Conservation (phyloP, 2,113 vertebrate genomes). For the Noctilio leporinus region DNA sequence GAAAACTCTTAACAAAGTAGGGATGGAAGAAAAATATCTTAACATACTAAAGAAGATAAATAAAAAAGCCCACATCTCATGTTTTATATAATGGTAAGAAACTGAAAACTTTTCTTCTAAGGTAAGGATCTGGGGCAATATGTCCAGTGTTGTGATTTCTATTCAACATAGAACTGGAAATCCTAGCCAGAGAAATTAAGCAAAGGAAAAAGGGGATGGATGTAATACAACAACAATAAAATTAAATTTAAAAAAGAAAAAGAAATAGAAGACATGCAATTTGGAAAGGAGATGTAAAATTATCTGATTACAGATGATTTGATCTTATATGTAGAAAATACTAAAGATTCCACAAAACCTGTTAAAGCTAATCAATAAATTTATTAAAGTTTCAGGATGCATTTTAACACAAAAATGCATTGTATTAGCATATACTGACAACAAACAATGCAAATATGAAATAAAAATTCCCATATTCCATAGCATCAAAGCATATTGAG, state of each 20-base stretch:
- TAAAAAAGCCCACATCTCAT: not conserved
- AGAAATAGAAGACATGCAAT: not conserved
- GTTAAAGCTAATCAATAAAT: not conserved
- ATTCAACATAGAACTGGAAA: not conserved
- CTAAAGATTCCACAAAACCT: not conserved
- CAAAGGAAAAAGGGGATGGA: too few species aligned
- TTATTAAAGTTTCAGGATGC: not conserved
- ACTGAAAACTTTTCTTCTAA: not conserved
- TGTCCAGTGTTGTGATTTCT: not conserved
- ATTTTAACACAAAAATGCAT: not conserved
- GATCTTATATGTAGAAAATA: not conserved
- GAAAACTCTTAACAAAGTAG: not conserved
- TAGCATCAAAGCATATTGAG: too few species aligned
- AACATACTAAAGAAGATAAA: not conserved
- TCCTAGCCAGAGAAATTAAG: too few species aligned
- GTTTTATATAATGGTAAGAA: too few species aligned
- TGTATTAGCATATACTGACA: too few species aligned
- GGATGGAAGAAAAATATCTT: not conserved
- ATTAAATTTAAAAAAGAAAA: too few species aligned
- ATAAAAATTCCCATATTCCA: too few species aligned
- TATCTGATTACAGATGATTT: not conserved
- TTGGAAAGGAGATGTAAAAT: not conserved
- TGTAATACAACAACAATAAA: too few species aligned
- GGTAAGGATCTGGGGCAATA: not conserved
- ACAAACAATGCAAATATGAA: too few species aligned